These are phyloP conservation scores for Drosophila ambigua DNA, from an alignment of 1,140 invertebrate species.

Conservation along the genomic window DNA sequence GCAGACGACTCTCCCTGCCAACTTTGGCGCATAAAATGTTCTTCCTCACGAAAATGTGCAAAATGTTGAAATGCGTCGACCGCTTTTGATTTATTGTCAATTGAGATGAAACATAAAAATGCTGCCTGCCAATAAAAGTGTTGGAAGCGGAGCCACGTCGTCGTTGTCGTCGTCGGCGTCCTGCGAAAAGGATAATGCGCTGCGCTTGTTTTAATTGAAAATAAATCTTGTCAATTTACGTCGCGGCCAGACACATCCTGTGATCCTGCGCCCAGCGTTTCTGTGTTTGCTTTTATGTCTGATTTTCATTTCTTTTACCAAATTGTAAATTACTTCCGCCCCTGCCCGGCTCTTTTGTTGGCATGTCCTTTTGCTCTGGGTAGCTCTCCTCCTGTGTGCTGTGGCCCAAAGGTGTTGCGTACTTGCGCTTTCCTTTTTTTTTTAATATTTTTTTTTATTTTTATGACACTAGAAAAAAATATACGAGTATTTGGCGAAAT, in stretches of 20 bases:
- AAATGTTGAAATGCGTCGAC: constrained; percentile 57
- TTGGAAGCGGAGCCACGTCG: constrained; percentile 11
- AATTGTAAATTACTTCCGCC: constrained; percentile 81
- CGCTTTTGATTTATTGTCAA: constrained; percentile 76
- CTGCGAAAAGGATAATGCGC: constrained; percentile 66
- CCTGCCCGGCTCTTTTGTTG: constrained; percentile 56
- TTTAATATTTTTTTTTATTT: constrained; percentile 39
- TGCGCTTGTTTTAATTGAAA: constrained; percentile 77
- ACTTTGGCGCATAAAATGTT: constrained; percentile 37
- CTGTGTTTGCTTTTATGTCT: constrained; percentile 58
- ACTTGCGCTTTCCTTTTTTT: constrained; percentile 45
- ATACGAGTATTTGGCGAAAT: constrained; percentile 30
- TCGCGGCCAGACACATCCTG: constrained; percentile 65
- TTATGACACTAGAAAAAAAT: constrained; percentile 68
- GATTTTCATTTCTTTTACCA: constrained; percentile 55
- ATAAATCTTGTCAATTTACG: constrained; percentile 81
- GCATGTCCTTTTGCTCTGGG: constrained; percentile 51
- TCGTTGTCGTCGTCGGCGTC: constrained; percentile 2
- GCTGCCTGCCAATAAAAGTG: constrained; percentile 73
- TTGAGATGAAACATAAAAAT: constrained; percentile 71
- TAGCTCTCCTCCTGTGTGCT: background rate
- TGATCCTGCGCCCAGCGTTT: constrained; percentile 28
- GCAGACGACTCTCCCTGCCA: background rate
- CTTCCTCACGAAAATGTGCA: constrained; percentile 36
- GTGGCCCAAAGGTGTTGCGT: constrained; percentile 59